Evolutionary conservation across 2,888 invertebrate genomes (phyloP).

Genomic region (Gnatocerus cornutus): DNA sequence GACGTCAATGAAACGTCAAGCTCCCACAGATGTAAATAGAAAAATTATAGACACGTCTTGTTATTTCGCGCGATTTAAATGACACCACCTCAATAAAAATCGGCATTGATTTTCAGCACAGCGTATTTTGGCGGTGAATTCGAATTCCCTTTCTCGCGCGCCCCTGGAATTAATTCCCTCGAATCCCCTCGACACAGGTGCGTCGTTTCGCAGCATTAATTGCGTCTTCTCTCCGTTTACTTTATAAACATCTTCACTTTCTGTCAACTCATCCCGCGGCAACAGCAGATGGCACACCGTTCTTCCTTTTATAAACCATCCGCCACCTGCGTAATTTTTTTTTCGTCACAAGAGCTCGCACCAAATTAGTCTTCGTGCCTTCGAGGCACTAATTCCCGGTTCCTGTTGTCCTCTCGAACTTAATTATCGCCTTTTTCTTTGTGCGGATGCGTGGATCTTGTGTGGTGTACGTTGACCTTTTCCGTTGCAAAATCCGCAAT

Average conservation of each 20-base stretch:
- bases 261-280: constrained; percentile 28
- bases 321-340: constrained; percentile 15
- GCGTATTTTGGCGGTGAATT: too few relatives aligned
- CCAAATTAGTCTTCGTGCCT: constrained; percentile 12
- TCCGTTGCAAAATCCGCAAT: constrained; percentile 60
- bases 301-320: constrained; percentile 10
- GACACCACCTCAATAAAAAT: too few relatives aligned
- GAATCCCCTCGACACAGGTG: constrained; percentile 33
- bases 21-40: not conserved
- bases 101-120: too few relatives aligned
- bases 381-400: not conserved
- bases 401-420: constrained; percentile 2
- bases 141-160: not conserved
- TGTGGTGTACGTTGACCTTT: constrained; percentile 60
- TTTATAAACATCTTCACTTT: constrained; percentile 41
- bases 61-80: too few relatives aligned
- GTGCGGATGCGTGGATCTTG: constrained; percentile 25
- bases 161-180: constrained; percentile 6
- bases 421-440: constrained; percentile 15
- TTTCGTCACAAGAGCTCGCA: constrained; percentile 1
- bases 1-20: not conserved
- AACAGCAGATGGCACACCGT: constrained; percentile 24
- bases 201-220: constrained; percentile 45
- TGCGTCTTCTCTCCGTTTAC: constrained; percentile 33
- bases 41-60: not conserved